Evolutionary conservation across 2,888 invertebrate species (phyloP).

Genomic region (Lepeophtheirus nordmannii): DNA sequence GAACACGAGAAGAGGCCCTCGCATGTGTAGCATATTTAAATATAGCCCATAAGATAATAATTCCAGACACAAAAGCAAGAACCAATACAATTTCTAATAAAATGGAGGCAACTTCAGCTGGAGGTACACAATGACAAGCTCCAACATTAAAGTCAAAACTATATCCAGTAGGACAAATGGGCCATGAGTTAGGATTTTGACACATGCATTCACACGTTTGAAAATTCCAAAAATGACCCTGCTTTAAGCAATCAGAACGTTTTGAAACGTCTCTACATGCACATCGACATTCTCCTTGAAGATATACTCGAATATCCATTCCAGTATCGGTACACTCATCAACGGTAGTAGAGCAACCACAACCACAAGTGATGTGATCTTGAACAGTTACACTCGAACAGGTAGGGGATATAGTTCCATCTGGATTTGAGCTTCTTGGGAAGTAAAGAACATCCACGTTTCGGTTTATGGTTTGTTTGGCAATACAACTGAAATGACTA

Average conservation of each 20-base stretch:
- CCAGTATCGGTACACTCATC: background rate
- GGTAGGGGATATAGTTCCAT: background rate
- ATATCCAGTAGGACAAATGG: background rate
- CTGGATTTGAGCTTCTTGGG: background rate
- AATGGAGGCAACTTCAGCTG: background rate
- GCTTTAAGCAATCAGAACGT: background rate
- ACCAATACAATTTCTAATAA: background rate
- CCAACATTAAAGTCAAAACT: background rate
- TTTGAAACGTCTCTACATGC: background rate
- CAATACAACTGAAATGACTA: background rate
- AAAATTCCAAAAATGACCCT: conserved; percentile 14
- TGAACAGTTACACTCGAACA: background rate
- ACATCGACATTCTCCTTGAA: conserved; percentile 11
- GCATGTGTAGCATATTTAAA: no score
- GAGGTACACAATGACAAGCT: background rate
- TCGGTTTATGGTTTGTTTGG: background rate
- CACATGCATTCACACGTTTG: conserved; percentile 17
- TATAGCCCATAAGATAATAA: no score
- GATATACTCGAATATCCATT: background rate
- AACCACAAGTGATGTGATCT: conserved; percentile 13
- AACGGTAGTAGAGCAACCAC: conserved; percentile 4
- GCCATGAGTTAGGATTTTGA: background rate
- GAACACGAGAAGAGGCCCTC: no score
- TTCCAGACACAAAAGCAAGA: background rate
- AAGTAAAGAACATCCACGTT: conserved; percentile 1